Evolutionary conservation across 1,140 invertebrate genomes (phyloP).

Genomic region (Laupala kohalensis): DNA sequence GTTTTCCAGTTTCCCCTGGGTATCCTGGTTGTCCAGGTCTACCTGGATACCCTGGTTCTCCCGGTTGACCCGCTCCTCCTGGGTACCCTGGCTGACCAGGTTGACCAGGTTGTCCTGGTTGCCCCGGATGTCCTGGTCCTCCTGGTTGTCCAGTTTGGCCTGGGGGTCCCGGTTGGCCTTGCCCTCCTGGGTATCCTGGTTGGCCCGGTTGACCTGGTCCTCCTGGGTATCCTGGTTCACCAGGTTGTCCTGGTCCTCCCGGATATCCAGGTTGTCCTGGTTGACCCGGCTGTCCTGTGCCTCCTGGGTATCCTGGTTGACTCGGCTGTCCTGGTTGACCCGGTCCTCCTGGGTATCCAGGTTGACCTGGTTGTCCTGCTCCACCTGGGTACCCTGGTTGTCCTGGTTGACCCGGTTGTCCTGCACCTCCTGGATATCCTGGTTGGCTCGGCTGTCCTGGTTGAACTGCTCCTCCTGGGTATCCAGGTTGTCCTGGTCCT

Average conservation of each 20-base stretch:
- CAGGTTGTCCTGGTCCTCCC: conserved; percentile 17
- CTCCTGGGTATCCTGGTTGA: conserved; percentile 19
- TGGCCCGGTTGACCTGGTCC: background rate
- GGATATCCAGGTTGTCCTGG: conserved; percentile 5
- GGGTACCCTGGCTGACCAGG: background rate
- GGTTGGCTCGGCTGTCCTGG: conserved; percentile 13
- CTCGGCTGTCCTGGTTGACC: conserved; percentile 20
- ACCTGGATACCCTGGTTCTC: background rate
- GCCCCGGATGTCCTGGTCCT: background rate
- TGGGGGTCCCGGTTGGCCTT: background rate
- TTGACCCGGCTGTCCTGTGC: background rate
- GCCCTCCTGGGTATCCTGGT: conserved; percentile 7
- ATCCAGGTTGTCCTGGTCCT: conserved; percentile 11
- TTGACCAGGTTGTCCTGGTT: background rate
- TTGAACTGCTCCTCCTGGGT: background rate
- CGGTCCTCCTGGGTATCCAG: conserved; percentile 19
- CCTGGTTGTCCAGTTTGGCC: background rate
- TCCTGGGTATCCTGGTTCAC: conserved; percentile 15
- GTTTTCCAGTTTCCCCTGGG: background rate
- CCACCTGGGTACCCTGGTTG: conserved; percentile 17
- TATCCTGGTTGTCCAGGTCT: background rate
- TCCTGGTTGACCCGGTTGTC: conserved; percentile 19
- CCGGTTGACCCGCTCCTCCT: background rate
- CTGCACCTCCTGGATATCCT: conserved; percentile 15
- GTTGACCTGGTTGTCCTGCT: conserved; percentile 19